Conservation (phyloP, 1,140 invertebrate genomes). For the Periplaneta americana region DNA sequence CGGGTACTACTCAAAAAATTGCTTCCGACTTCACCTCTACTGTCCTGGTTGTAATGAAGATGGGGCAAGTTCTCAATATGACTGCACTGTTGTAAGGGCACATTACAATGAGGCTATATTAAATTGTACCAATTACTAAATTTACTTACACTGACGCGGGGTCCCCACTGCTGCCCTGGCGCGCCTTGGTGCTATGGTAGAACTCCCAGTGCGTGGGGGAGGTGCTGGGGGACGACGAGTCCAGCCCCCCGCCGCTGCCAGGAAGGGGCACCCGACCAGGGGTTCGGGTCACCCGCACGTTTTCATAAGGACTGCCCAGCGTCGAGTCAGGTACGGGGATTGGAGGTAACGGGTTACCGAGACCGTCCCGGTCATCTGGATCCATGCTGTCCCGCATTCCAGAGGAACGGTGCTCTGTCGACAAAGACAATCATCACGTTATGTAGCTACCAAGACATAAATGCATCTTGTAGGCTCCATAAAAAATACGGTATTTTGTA, state of each 20-base stretch:
- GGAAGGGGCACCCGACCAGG: background rate
- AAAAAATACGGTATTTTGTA: too few species aligned
- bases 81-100: too few species aligned
- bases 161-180: slow-evolving; percentile 30
- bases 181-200: slow-evolving; percentile 40
- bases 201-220: slow-evolving; percentile 55
- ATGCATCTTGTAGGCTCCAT: too few species aligned
- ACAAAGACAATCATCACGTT: too few species aligned
- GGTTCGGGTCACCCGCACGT: slow-evolving; percentile 41
- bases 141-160: slow-evolving; percentile 51
- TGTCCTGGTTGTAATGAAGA: too few species aligned
- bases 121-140: too few species aligned
- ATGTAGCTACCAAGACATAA: too few species aligned
- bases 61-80: too few species aligned
- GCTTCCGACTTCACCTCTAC: too few species aligned
- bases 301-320: slow-evolving; percentile 58
- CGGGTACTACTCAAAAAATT: too few species aligned
- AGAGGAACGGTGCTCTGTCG: background rate
- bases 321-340: slow-evolving; percentile 50
- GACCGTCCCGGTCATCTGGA: background rate
- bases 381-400: background rate
- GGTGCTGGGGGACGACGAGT: slow-evolving; percentile 40
- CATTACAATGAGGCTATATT: too few species aligned
- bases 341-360: slow-evolving; percentile 40
- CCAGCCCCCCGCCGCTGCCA: slow-evolving; percentile 16